Evolutionary conservation across 2,888 invertebrate species (phyloP), one percentile per base, ranked within the genome.

Genomic region (Ischnura elegans): DNA sequence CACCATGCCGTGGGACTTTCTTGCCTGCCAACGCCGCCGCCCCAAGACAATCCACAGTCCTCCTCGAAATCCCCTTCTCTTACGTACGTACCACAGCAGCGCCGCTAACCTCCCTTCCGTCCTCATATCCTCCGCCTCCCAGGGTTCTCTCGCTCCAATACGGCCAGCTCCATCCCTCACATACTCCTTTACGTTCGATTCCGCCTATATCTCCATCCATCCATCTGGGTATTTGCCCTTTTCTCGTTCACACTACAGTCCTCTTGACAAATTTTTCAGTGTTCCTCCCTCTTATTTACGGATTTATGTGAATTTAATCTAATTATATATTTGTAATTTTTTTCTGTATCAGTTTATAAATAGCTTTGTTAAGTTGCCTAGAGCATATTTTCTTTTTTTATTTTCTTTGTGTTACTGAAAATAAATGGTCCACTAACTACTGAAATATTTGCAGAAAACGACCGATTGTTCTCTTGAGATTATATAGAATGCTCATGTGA

Each of bases 61-160:
- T 36, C 76, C 76, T 36, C 13, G 76, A 76, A 76, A 76, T 76
- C 76, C 76, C 16, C 76, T 66, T 36, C 85, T 42, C 85, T 85
- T 13, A n/a, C n/a, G n/a, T n/a, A 46, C 86, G 43, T 36, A 46
- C 86, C 45, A 86, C 86, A 86, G 46, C 86, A n/a, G 46, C 86
- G 46, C 42, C 51, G 25, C 86, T 86, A 86, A 86, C 86, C 86
- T 46, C 86, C n/a, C 86, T 45, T n/a, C 85, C 36, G 16, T 36
- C 51, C 86, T 45, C 25, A 13, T 8, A 19, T 86, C 45, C 86
- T 86, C 86, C 36, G 45, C 10, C 86, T 19, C 21, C 85, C 21
- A 85, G 36, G 0, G 21, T 43, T 85, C 43, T 19, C 85, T 85
- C 85, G 42, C 25, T 4, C 29, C 29, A n/a, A 13, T 6, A 61